These are phyloP conservation scores for Cylindroiulus punctatus DNA, from an alignment of 2,888 invertebrate species.

Conservation along the genomic window DNA sequence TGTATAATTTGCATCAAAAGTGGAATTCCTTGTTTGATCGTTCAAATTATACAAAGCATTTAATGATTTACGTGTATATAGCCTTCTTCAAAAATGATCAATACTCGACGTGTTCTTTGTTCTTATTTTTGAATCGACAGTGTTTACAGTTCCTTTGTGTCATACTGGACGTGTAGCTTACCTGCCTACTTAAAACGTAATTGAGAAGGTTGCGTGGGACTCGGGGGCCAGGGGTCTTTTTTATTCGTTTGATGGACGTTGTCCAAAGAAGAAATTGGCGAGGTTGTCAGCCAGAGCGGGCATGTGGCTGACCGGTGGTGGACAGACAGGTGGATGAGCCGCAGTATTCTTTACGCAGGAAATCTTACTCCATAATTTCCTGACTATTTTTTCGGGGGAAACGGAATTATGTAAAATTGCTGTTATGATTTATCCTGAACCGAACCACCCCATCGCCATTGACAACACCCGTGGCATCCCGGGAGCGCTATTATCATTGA, in stretches of 20 bases:
- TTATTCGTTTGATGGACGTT: slow-evolving; percentile 8
- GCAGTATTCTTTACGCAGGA: slow-evolving; percentile 34
- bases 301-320: slow-evolving; percentile 31
- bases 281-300: background rate
- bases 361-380: slow-evolving; percentile 42
- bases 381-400: slow-evolving; percentile 34
- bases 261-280: slow-evolving; percentile 19
- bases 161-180: background rate
- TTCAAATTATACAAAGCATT: no score
- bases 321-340: slow-evolving; percentile 34
- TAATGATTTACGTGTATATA: no score
- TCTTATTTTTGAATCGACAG: background rate
- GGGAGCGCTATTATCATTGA: slow-evolving; percentile 33
- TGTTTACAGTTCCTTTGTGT: background rate
- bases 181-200: background rate
- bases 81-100: no score
- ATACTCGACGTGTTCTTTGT: no score
- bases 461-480: slow-evolving; percentile 42
- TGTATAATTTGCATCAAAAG: no score
- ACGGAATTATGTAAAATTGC: slow-evolving; percentile 28
- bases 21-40: no score
- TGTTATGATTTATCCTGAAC: slow-evolving; percentile 32
- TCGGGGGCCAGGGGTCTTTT: background rate
- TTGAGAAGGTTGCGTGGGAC: background rate
- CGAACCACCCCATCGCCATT: slow-evolving; percentile 29